Percentiles rank a stretch among this genome's conserved stretches.
phyloP scores from a whole-genome alignment of 2,113 vertebrate species.

The Hyperoodon ampullatus region DNA sequence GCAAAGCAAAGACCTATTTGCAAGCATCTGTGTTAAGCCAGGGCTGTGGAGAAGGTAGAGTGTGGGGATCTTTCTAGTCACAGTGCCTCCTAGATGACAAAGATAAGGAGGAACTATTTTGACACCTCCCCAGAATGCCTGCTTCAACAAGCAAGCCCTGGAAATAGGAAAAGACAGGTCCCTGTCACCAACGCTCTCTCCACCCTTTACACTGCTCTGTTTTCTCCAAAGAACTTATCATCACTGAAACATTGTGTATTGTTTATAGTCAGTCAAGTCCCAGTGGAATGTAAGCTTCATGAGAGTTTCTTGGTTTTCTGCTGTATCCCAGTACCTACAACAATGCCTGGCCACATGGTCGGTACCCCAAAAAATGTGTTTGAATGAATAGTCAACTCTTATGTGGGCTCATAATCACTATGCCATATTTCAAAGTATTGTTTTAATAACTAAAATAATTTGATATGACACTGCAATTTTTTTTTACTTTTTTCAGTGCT shows the following conservation, averaged over 20 bases:
- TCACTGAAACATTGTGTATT: not conserved
- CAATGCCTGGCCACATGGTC: not conserved
- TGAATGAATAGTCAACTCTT: not conserved
- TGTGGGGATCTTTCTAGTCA: not conserved
- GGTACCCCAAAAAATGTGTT: not conserved
- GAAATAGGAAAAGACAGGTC: slow-evolving; percentile 10
- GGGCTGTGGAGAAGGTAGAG: not conserved
- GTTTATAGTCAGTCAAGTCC: not conserved
- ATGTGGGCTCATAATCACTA: not conserved
- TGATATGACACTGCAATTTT: not conserved
- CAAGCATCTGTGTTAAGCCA: not conserved
- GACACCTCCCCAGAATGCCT: slow-evolving; percentile 1
- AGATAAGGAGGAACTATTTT: not conserved
- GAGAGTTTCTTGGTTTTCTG: not conserved
- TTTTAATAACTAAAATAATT: not conserved
- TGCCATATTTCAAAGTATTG: not conserved
- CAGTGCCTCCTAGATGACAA: not conserved
- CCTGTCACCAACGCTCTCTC: not conserved
- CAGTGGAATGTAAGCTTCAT: not conserved
- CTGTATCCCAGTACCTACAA: not conserved
- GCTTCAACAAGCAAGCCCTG: not conserved
- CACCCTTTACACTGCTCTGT: not conserved
- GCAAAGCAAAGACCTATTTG: slow-evolving; percentile 11
- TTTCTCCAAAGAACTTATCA: not conserved
- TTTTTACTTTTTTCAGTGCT: not conserved